These are phyloP conservation scores for Ptiloglossa arizonensis DNA, from an alignment of 1,140 invertebrate species.

Conservation along the genomic window DNA sequence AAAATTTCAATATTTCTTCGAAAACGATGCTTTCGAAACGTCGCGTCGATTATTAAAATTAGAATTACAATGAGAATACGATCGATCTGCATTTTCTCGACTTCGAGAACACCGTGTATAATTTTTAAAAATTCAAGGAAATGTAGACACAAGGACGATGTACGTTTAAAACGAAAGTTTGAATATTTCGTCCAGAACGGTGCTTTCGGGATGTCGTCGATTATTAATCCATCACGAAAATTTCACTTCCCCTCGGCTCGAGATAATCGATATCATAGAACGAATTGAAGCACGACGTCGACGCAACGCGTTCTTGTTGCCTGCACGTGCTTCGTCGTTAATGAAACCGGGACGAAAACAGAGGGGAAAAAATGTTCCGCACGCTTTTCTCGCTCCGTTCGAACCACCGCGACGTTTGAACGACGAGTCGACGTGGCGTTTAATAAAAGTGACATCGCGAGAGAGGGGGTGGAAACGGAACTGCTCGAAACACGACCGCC, in stretches of 20 bases:
- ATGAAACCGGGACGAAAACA: constrained; percentile 23
- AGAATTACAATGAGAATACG: too few species aligned
- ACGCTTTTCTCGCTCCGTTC: constrained; percentile 21
- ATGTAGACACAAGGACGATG: too few species aligned
- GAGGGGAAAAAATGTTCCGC: background rate
- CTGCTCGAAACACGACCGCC: constrained; percentile 14
- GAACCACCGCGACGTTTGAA: constrained; percentile 38
- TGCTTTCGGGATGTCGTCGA: too few species aligned
- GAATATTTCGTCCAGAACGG: too few species aligned
- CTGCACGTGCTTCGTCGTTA: constrained; percentile 1
- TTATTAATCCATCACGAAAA: too few species aligned
- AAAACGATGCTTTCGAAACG: too few species aligned
- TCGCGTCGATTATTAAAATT: too few species aligned
- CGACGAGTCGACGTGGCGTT: constrained; percentile 44
- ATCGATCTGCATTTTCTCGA: too few species aligned
- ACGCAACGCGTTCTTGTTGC: background rate
- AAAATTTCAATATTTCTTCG: too few species aligned
- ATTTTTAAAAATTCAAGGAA: too few species aligned
- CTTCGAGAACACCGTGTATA: too few species aligned
- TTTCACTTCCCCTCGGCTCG: background rate
- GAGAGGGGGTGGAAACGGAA: constrained; percentile 8
- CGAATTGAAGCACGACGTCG: background rate
- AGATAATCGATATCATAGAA: background rate
- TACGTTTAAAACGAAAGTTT: too few species aligned
- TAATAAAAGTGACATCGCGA: constrained; percentile 43